A percentile compares a stretch with the other conserved stretches of the same genome.
These are phyloP conservation scores for Hystrix cristata DNA, from an alignment of 2,113 vertebrate genomes.

Conservation along the genomic window DNA sequence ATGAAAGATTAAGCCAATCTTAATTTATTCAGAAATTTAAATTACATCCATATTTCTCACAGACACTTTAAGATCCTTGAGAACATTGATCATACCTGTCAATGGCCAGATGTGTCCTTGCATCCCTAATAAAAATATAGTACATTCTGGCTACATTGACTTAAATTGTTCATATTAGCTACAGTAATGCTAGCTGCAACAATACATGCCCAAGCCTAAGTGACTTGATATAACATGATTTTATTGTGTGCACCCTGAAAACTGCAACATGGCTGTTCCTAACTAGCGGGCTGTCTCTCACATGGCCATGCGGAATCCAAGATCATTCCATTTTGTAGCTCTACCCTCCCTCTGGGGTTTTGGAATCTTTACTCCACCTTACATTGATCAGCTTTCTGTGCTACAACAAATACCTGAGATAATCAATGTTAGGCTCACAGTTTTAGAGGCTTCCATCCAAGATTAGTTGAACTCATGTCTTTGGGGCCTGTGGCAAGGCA, in stretches of 20 bases:
- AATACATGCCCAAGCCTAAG: background rate
- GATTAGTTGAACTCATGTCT: background rate
- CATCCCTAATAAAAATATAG: background rate
- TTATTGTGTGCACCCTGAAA: background rate
- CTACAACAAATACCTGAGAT: background rate
- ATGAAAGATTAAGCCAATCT: background rate
- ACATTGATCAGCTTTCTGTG: background rate
- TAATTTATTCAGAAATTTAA: slow-evolving; percentile 6
- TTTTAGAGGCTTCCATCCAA: background rate
- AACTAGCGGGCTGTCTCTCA: background rate
- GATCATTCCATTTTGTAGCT: background rate
- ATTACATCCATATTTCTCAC: background rate
- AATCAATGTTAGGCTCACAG: background rate
- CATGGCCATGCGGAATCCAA: background rate
- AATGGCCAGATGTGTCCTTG: background rate
- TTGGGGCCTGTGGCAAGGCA: background rate
- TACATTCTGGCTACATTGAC: background rate
- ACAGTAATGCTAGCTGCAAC: background rate
- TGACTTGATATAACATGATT: background rate
- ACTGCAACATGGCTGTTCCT: background rate
- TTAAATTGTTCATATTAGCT: background rate
- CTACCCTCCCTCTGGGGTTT: background rate
- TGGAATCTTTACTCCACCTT: background rate
- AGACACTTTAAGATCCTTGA: background rate
- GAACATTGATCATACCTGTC: background rate